phyloP scores from a whole-genome alignment of 2,888 invertebrate species.

The Drosophila gaucha region DNA sequence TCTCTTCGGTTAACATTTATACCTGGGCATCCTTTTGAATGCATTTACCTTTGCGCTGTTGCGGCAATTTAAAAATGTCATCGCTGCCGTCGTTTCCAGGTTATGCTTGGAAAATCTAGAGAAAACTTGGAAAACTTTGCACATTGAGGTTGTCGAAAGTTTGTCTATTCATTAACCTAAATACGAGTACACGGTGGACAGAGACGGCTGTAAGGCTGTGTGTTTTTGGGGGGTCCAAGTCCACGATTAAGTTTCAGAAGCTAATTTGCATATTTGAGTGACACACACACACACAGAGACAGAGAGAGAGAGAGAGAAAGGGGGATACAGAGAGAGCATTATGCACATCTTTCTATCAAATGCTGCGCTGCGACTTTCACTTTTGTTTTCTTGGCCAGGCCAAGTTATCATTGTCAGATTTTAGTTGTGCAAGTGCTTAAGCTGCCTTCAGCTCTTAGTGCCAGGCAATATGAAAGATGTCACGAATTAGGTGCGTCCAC shows the following conservation, averaged over 20 bases:
- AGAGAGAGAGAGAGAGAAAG: conserved; percentile 8
- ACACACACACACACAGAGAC: conserved; percentile 26
- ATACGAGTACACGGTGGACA: conserved; percentile 47
- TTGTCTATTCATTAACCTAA: conserved; percentile 79
- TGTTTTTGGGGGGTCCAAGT: conserved; percentile 28
- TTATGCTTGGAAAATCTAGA: conserved; percentile 26
- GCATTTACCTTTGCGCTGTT: conserved; percentile 60
- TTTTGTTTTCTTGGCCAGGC: conserved; percentile 41
- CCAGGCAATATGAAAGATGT: conserved; percentile 45
- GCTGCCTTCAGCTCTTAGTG: conserved; percentile 29
- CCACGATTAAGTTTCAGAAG: conserved; percentile 68
- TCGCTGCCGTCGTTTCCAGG: conserved; percentile 29
- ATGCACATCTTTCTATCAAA: conserved; percentile 14
- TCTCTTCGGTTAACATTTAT: conserved; percentile 21
- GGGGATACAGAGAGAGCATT: background rate
- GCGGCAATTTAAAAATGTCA: conserved; percentile 49
- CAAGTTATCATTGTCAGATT: conserved; percentile 58
- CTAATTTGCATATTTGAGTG: conserved; percentile 80
- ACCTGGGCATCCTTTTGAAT: conserved; percentile 49
- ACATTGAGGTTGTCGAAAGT: conserved; percentile 77
- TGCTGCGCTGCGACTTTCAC: conserved; percentile 41
- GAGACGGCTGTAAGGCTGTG: background rate
- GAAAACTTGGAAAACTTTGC: conserved; percentile 60
- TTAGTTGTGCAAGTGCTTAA: conserved; percentile 34
- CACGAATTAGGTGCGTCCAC: conserved; percentile 30